Evolutionary conservation across 2,888 invertebrate species (phyloP).

Genomic region (Hermodice carunculata): DNA sequence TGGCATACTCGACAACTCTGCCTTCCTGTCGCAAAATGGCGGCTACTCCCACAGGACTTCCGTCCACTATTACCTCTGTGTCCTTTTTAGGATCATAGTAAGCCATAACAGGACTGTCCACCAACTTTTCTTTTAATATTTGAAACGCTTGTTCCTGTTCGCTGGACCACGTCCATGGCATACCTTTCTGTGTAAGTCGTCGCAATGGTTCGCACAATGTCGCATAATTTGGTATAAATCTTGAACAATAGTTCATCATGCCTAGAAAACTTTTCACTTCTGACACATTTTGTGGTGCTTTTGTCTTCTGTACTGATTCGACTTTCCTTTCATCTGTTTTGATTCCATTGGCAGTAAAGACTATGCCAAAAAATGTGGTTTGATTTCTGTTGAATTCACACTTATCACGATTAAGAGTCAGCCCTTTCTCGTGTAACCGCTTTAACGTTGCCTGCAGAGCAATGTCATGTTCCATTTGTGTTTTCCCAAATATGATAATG

Average conservation of each 20-base stretch:
- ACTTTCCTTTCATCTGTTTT: constrained; percentile 4
- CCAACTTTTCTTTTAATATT: constrained; percentile 3
- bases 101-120: not conserved
- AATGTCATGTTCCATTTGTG: not conserved
- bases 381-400: not conserved
- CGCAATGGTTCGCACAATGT: constrained; percentile 5
- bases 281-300: constrained; percentile 42
- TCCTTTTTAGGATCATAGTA: not conserved
- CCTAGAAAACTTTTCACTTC: constrained; percentile 49
- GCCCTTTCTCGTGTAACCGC: constrained; percentile 10
- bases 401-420: constrained; percentile 7
- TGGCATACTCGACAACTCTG: constrained; percentile 31
- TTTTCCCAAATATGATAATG: not conserved
- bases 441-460: constrained; percentile 17
- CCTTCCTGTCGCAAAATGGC: constrained; percentile 33
- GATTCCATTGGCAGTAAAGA: constrained; percentile 7
- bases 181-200: not conserved
- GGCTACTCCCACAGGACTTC: constrained; percentile 30
- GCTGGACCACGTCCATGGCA: constrained; percentile 2
- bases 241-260: constrained; percentile 25
- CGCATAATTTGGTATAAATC: constrained; percentile 1
- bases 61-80: constrained; percentile 28
- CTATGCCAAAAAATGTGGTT: constrained; percentile 19
- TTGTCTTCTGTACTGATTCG: constrained; percentile 31
- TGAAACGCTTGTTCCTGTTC: not conserved